Evolutionary conservation across 2,113 vertebrate genomes (phyloP), one percentile per base, ranked within the genome.

Genomic region (Neoarius graeffei): DNA sequence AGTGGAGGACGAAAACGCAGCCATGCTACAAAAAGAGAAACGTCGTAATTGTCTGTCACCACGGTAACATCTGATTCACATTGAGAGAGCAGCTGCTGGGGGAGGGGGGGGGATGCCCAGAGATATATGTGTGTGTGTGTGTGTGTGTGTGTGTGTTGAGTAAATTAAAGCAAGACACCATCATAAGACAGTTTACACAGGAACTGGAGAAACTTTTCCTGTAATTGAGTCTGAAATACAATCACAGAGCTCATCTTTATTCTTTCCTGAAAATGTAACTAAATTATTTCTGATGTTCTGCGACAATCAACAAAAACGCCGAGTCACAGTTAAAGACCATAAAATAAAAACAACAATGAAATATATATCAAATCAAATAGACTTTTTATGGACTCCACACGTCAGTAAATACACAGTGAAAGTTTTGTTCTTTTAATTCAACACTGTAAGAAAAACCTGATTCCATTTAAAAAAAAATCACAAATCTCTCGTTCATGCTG

Each of bases 31-130:
- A 84, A 87, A 86, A 88, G 81, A 86, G 57, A 87, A 85, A 88
- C 57, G 77, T 82, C 59, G 87, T 89, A 89, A 90, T 89, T 85
- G 87, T 89, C 85, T 86, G 87, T 90, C 89, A 85, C 87, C 87
- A 89, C 85, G 83, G 89, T 90, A 90, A 89, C 89, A 85, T 87
- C 84, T 67, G 84, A 81, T 74, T 86, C 85, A 77, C 87, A 90
- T 89, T 88, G 59, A 59, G 82, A 67, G 74, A 87, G 87, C 85
- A 85, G 89, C 87, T 88, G 87, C 83, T 74, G 82, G 73, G 57
- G 73, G 23, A 42, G n/a, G 3, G 52, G n/a, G 64, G 54, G 62
- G 30, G 64, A 52, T 14, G 27, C 13, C 56, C 23, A 35, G 52
- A 85, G 19, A 73, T 10, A 25, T n/a, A 5, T 57, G 25, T 17